Evolutionary conservation across 2,888 invertebrate genomes (phyloP).

Genomic region (Dione juno): DNA sequence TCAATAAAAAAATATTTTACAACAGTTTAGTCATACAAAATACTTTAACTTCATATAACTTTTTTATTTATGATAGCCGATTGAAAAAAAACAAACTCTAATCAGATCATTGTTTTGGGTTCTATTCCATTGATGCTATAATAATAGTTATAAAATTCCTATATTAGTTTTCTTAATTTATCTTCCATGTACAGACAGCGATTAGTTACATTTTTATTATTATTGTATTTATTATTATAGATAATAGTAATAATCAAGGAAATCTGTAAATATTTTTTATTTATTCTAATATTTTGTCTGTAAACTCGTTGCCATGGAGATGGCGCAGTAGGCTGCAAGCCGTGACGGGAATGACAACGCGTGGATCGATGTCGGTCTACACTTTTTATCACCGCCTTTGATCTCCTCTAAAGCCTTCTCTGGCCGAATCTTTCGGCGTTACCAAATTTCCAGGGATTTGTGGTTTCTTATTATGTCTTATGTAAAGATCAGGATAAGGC

Average conservation of each 20-base stretch:
- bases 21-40: too few species aligned
- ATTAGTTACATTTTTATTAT: too few species aligned
- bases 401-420: conserved; percentile 45
- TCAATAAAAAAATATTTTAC: too few species aligned
- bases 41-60: too few species aligned
- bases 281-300: conserved; percentile 32
- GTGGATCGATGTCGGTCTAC: conserved; percentile 66
- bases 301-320: conserved; percentile 65
- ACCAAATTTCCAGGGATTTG: conserved; percentile 39
- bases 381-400: conserved; percentile 53
- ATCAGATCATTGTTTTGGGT: too few species aligned
- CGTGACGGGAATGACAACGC: conserved; percentile 78
- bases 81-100: too few species aligned
- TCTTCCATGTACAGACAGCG: too few species aligned
- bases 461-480: conserved; percentile 14
- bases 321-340: conserved; percentile 74
- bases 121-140: too few species aligned
- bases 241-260: background rate
- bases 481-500: background rate
- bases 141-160: too few species aligned
- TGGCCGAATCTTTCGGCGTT: conserved; percentile 37
- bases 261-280: conserved; percentile 17
- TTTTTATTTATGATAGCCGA: too few species aligned
- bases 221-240: too few species aligned
- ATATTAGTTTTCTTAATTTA: too few species aligned